phyloP scores from a whole-genome alignment of 2,888 invertebrate species.

The Drosophila limbata region DNA sequence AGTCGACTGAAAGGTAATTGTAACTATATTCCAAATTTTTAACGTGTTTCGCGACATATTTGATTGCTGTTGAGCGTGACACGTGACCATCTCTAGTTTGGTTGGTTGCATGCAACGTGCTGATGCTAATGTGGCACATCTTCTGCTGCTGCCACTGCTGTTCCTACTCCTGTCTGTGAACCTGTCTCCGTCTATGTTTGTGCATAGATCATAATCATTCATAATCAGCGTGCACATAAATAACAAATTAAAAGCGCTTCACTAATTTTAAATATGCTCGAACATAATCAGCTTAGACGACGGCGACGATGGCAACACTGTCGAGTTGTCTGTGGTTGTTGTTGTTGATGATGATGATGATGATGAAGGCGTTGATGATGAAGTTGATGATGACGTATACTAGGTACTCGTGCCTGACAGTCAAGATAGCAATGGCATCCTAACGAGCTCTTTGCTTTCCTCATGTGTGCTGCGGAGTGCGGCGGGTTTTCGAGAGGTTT shows the following conservation, averaged over 20 bases:
- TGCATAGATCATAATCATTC: constrained; percentile 81
- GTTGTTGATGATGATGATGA: constrained; percentile 8
- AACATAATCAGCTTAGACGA: constrained; percentile 79
- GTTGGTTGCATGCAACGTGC: constrained; percentile 45
- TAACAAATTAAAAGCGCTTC: constrained; percentile 81
- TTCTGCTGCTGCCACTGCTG: constrained; percentile 22
- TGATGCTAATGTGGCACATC: constrained; percentile 40
- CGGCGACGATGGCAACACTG: constrained; percentile 44
- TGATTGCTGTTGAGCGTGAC: constrained; percentile 24
- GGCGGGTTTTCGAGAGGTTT: constrained; percentile 49
- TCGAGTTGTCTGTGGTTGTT: constrained; percentile 13
- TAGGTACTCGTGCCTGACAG: constrained; percentile 56
- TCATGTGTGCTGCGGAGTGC: constrained; percentile 50
- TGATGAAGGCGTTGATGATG: constrained; percentile 14
- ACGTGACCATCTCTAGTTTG: constrained; percentile 36
- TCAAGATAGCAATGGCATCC: constrained; percentile 77
- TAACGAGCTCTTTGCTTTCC: constrained; percentile 77
- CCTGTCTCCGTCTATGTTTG: constrained; percentile 57
- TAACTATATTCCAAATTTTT: no score
- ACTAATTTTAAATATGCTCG: constrained; percentile 82
- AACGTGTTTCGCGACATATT: background rate
- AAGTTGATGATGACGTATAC: constrained; percentile 24
- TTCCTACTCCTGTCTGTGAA: constrained; percentile 17
- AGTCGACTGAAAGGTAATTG: background rate
- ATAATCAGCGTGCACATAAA: constrained; percentile 82